phyloP scores from a whole-genome alignment of 92 coral and sea anemone genomes.

The Pocillopora grandis region DNA sequence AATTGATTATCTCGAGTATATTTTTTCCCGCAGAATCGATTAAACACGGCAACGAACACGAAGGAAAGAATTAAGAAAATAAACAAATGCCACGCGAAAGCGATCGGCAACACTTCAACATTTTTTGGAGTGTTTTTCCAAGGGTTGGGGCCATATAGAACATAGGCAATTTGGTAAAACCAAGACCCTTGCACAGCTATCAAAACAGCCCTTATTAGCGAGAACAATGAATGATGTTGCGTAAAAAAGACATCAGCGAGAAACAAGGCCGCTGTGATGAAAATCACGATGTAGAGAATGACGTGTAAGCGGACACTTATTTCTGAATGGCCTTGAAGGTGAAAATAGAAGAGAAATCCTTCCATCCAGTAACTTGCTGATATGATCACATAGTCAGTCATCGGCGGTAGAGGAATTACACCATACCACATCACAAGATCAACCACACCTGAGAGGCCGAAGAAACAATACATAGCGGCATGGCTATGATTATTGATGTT shows the following conservation, averaged over 20 bases:
- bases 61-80: conserved; percentile 31
- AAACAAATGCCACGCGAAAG: conserved; percentile 77
- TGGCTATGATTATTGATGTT: conserved; percentile 79
- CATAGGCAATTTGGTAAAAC: conserved; percentile 87
- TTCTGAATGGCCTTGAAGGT: conserved; percentile 71
- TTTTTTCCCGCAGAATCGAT: conserved; percentile 34
- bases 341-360: conserved; percentile 76
- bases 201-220: conserved; percentile 68
- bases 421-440: conserved; percentile 63
- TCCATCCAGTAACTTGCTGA: conserved; percentile 75
- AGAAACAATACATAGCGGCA: conserved; percentile 81
- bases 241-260: conserved; percentile 58
- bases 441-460: conserved; percentile 78
- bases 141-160: conserved; percentile 69
- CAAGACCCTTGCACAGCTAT: conserved; percentile 81
- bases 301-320: conserved; percentile 80
- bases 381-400: conserved; percentile 55
- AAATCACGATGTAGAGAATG: conserved; percentile 65
- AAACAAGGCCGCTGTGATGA: conserved; percentile 55
- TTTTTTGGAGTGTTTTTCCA: conserved; percentile 57
- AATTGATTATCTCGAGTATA: conserved; percentile 6
- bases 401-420: conserved; percentile 56
- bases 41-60: conserved; percentile 33
- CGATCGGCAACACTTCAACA: conserved; percentile 69
- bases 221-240: conserved; percentile 45